Evolutionary conservation across 2,888 invertebrate genomes (phyloP), one percentile per base, ranked within the genome.

Genomic region (Pegoplata infirma): DNA sequence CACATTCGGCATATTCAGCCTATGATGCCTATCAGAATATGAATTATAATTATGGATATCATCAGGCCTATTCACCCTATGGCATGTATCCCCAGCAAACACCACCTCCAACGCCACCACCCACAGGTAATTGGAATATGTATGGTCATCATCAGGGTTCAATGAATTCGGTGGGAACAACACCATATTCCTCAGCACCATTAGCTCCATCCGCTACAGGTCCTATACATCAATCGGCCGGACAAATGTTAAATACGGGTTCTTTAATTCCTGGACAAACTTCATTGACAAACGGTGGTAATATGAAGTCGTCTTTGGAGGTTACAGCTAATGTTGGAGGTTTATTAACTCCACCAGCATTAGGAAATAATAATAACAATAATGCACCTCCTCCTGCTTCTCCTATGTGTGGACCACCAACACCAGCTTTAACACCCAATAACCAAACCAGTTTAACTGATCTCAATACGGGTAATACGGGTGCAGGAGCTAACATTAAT

Each of bases 101-200:
- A 55, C 88, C 89, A 23, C 92, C 89, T 12, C 88, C 89, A 16
- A 87, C 89, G 69, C 87, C 89, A 3, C 88, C 90, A 82, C 91
- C 92, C 4, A 91, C 92, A 28, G 91, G 92, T 7, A 93, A 92
- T 84, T 93, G 93, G 93, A 92, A 92, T 83, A 87, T 93, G 83
- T 93, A 92, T 83, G 92, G 85, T 19, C 89, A 86, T 81, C 89
- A 84, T 83, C 89, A 85, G 80, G 83, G 85, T 28, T 81, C 83
- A 8, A 82, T 86, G 0, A 55, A 17, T 28, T 23, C 74, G 14
- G 61, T 74, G 3, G 66, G 84, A 80, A 82, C 76, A 71, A 72
- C 79, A 1, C 74, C 80, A 40, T 81, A 80, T 17, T 84, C 87
- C 0, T 82, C 87, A 16, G 84, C 86, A 40, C 81, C 86, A 77